Percentiles rank a stretch among this genome's conserved stretches.
Conservation (phyloP, 2,888 invertebrate genomes). For the Phengaris alcon region DNA sequence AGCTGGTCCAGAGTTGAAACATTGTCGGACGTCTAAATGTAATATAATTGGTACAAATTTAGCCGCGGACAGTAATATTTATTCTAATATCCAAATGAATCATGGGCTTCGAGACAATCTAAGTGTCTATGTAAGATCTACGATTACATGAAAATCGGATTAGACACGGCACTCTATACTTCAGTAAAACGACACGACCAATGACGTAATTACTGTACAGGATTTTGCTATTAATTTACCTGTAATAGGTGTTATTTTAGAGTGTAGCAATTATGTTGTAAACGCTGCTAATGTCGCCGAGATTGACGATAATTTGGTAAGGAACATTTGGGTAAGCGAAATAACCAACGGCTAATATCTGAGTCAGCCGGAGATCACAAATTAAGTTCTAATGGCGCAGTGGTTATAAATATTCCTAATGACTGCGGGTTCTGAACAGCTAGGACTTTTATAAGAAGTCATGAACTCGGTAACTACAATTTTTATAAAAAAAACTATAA, state of each 20-base stretch:
- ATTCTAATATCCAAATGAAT: slow-evolving; percentile 20
- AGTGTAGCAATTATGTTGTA: slow-evolving; percentile 16
- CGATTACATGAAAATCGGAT: slow-evolving; percentile 28
- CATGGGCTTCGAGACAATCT: slow-evolving; percentile 19
- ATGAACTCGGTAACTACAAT: no score
- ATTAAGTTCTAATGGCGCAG: background rate
- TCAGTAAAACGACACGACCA: background rate
- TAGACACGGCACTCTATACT: slow-evolving; percentile 27
- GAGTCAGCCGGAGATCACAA: slow-evolving; percentile 19
- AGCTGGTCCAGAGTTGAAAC: background rate
- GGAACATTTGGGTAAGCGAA: slow-evolving; percentile 15
- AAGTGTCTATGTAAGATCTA: slow-evolving; percentile 22
- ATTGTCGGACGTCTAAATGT: background rate
- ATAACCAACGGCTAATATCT: slow-evolving; percentile 1
- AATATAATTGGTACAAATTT: slow-evolving; percentile 14
- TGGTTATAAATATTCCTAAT: background rate
- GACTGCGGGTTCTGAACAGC: background rate
- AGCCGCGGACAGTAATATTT: background rate
- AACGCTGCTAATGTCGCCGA: background rate
- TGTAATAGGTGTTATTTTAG: slow-evolving; percentile 8
- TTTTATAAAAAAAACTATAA: no score
- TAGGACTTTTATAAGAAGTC: no score
- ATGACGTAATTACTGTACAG: background rate
- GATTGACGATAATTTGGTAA: slow-evolving; percentile 20
- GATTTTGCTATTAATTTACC: slow-evolving; percentile 4